These are phyloP conservation scores for Apodemus agrarius DNA, from an alignment of 2,797 vertebrate species.

Conservation along the genomic window DNA sequence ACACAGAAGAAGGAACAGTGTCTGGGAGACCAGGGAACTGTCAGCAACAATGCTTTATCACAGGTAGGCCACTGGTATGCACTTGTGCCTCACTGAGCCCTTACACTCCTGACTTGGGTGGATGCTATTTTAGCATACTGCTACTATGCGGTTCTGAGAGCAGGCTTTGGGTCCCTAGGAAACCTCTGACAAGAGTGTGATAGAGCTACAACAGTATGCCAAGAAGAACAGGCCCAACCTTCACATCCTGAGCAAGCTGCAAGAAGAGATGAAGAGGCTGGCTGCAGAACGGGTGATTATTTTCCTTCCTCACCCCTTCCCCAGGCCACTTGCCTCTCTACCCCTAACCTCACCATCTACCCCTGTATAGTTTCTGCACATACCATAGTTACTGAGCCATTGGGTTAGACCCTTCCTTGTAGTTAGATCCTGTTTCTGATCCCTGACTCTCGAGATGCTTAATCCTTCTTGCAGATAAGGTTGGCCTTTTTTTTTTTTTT, in stretches of 20 bases:
- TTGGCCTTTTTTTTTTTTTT: background rate
- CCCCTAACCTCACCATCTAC: background rate
- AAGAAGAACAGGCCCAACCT: slow-evolving; percentile 99
- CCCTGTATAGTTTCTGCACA: background rate
- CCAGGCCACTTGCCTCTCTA: background rate
- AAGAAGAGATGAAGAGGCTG: slow-evolving; percentile 98
- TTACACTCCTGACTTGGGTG: background rate
- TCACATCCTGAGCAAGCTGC: slow-evolving; percentile 98
- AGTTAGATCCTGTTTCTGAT: background rate
- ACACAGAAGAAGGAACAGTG: background rate
- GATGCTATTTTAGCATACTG: background rate
- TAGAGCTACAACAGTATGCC: slow-evolving; percentile 99
- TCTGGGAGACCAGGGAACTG: background rate
- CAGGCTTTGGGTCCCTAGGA: slow-evolving; percentile 88
- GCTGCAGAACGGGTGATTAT: slow-evolving; percentile 94
- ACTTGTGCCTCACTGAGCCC: background rate
- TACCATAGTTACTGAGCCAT: background rate
- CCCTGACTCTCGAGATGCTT: background rate
- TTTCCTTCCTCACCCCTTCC: background rate
- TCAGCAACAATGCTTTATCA: background rate
- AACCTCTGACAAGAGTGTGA: slow-evolving; percentile 98
- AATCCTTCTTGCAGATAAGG: background rate
- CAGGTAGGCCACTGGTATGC: background rate
- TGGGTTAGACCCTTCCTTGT: background rate
- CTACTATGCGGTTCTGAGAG: background rate